phyloP scores from a whole-genome alignment of 2,797 vertebrate genomes.

The Enteromius treurensis region DNA sequence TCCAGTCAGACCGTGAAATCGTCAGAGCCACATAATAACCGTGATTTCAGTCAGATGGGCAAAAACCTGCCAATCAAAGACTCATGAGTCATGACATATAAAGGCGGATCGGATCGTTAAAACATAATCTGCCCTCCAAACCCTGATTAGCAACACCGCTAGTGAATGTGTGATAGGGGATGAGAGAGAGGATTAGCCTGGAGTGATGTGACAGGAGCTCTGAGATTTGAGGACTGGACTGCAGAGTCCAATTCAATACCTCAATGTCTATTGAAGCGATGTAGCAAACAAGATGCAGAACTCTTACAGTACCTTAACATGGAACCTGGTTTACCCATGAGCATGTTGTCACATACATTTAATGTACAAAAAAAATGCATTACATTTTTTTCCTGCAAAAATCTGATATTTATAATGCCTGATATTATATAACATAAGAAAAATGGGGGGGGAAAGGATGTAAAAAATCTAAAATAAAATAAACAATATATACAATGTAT shows the following conservation, averaged over 20 bases:
- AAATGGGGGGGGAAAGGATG: background rate
- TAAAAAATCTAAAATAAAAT: too few relatives aligned
- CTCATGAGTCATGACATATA: slow-evolving; percentile 10
- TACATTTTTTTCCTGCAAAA: background rate
- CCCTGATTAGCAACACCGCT: slow-evolving; percentile 25
- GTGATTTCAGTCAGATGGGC: slow-evolving; percentile 29
- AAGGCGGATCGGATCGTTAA: background rate
- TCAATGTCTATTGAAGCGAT: background rate
- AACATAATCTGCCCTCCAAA: slow-evolving; percentile 38
- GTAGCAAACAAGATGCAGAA: background rate
- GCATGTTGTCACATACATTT: background rate
- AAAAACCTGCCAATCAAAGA: slow-evolving; percentile 36
- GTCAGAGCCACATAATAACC: slow-evolving; percentile 18
- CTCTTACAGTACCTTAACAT: background rate
- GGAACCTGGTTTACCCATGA: background rate
- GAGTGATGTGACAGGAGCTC: slow-evolving; percentile 2
- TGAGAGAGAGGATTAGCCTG: slow-evolving; percentile 31
- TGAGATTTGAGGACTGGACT: slow-evolving; percentile 14
- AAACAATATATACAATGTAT: background rate
- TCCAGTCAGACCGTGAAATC: slow-evolving; percentile 21
- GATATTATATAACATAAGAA: background rate
- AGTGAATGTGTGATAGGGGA: slow-evolving; percentile 18
- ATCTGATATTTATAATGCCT: background rate
- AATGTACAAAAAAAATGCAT: too few relatives aligned
- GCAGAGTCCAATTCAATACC: slow-evolving; percentile 3